These are phyloP conservation scores for Drosophila pandora DNA, from an alignment of 1,140 invertebrate species.

Conservation along the genomic window DNA sequence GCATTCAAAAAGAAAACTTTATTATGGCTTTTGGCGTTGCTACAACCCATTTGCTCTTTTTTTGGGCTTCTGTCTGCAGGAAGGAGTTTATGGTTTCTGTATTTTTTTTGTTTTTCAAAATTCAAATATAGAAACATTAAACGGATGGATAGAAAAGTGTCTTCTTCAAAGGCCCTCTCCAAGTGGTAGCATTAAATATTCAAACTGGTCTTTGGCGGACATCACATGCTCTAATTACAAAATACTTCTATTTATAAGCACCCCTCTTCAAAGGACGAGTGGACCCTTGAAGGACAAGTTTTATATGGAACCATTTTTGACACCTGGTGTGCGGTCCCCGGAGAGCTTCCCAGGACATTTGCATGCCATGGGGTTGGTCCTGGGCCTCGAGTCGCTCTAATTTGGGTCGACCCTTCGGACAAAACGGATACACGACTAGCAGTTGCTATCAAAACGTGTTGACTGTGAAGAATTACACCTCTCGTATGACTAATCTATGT, in stretches of 20 bases:
- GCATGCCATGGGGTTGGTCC: constrained; percentile 15
- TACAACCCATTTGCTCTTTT: not conserved
- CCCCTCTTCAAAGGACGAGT: constrained; percentile 7
- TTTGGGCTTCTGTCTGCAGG: not conserved
- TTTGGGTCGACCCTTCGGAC: constrained; percentile 4
- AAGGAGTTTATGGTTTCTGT: not conserved
- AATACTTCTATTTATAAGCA: constrained; percentile 42
- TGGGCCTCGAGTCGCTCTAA: constrained; percentile 6
- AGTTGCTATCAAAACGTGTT: constrained; percentile 55
- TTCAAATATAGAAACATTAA: not conserved
- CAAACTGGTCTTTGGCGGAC: not conserved
- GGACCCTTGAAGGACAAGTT: constrained; percentile 48
- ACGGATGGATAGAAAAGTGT: not conserved
- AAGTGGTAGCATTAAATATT: not conserved
- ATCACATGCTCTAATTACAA: constrained; percentile 63
- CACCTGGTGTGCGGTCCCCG: constrained; percentile 65
- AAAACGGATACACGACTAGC: constrained; percentile 41
- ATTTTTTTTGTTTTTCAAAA: not conserved
- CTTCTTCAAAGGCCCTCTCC: not conserved
- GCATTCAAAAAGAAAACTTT: not conserved
- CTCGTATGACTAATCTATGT: constrained; percentile 74
- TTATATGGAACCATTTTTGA: constrained; percentile 59
- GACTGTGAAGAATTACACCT: constrained; percentile 69
- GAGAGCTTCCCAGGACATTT: constrained; percentile 37
- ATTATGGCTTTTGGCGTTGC: not conserved